Evolutionary conservation across 2,888 invertebrate genomes (phyloP), one percentile per base, ranked within the genome.

Genomic region (Frankliniella intonsa): DNA sequence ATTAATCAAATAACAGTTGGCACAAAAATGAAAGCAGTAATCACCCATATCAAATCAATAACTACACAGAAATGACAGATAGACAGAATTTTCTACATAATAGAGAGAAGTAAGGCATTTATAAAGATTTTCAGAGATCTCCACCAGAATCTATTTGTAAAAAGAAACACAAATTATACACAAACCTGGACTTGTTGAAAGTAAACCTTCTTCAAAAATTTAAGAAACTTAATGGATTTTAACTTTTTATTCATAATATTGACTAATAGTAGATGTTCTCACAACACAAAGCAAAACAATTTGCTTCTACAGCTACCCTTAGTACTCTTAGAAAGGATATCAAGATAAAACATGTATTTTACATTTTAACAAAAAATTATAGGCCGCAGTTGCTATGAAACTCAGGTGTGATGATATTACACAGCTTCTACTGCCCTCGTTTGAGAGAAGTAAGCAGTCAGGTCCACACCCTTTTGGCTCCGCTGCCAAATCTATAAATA

Each of bases 401-500:
- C 38, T 38, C n/a, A n/a, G 38, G 5, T 38, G 2, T 38, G 38
- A 38, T 38, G 38, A 38, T 38, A 38, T 38, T 38, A 38, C 38
- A 38, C 38, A 38, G 38, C 38, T 38, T 38, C 38, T 38, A 38
- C 38, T 38, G 38, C 38, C 38, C 38, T 38, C 38, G 38, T 38
- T 38, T 38, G 38, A 38, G 38, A 38, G 5, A 38, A 38, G 38
- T 38, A 2, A 38, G 38, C 2, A 38, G 38, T 38, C 38, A 38
- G 38, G 38, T 38, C 38, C 38, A 38, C 38, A 38, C 38, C 38
- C 12, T 25, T 22, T 12, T 76, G 69, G 69, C 69, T 25, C 69
- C 12, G 22, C 69, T 76, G 69, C 69, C 69, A 76, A 76, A 25
- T 76, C 69, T 76, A 50, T 80, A 80, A 82, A 50, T 50, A 80